Conservation (phyloP, 2,888 invertebrate species). For the Lasioglossum lativentre region DNA sequence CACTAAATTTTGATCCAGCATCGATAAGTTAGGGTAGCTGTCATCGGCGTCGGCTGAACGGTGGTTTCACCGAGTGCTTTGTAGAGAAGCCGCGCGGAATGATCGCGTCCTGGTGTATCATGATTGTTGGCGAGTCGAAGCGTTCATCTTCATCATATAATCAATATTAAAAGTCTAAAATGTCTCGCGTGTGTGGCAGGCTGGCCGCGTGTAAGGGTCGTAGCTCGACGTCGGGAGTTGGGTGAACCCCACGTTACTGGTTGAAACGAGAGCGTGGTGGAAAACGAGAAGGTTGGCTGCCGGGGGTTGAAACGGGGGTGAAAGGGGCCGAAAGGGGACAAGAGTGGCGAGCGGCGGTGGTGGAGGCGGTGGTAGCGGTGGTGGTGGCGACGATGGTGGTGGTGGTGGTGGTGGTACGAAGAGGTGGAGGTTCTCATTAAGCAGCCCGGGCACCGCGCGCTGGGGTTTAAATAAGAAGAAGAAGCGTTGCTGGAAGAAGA, state of each 20-base stretch:
- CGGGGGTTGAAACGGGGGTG: slow-evolving; percentile 32
- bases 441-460: slow-evolving; percentile 83
- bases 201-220: slow-evolving; percentile 73
- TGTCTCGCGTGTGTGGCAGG: slow-evolving; percentile 82
- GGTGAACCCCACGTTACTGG: slow-evolving; percentile 71
- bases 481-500: slow-evolving; percentile 77
- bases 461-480: slow-evolving; percentile 81
- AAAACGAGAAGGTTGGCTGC: slow-evolving; percentile 53
- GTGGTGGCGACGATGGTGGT: slow-evolving; percentile 58
- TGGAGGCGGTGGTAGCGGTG: slow-evolving; percentile 50
- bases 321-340: slow-evolving; percentile 28
- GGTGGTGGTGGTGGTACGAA: slow-evolving; percentile 72
- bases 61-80: not conserved
- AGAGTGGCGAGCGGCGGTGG: slow-evolving; percentile 58
- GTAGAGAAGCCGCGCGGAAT: not conserved
- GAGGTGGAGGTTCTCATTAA: slow-evolving; percentile 84
- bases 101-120: not conserved
- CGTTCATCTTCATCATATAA: slow-evolving; percentile 81
- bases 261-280: slow-evolving; percentile 65
- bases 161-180: slow-evolving; percentile 84
- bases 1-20: not conserved
- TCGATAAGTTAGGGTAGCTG: not conserved
- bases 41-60: not conserved
- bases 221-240: slow-evolving; percentile 70
- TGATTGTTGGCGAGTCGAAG: slow-evolving; percentile 49